Evolutionary conservation across 2,797 vertebrate genomes (phyloP).

Genomic region (Danio choprae): DNA sequence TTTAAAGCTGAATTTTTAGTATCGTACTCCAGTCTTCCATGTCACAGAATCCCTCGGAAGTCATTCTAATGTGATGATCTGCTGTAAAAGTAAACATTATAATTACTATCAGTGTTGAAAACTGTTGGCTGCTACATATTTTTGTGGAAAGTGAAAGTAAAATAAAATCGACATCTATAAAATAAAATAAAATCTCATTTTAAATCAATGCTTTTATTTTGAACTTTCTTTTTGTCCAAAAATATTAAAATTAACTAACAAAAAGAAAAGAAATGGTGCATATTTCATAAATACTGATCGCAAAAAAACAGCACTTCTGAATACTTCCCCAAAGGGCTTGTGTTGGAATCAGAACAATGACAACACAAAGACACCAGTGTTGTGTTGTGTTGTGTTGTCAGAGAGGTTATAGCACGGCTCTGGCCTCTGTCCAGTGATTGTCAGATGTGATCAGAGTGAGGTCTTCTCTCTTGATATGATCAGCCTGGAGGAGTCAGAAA

Average conservation of each 20-base stretch:
- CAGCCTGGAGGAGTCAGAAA: constrained; percentile 55
- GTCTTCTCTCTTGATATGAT: constrained; percentile 57
- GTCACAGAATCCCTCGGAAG: too few species aligned
- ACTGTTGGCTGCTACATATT: neutral
- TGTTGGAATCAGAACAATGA: constrained; percentile 72
- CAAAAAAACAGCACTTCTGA: constrained; percentile 44
- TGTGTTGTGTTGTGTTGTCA: constrained; percentile 54
- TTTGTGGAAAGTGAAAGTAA: neutral
- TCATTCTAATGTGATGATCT: too few species aligned
- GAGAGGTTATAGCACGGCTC: constrained; percentile 57
- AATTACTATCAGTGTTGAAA: too few species aligned
- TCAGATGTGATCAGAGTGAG: constrained; percentile 65
- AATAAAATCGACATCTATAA: too few species aligned
- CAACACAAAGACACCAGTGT: constrained; percentile 61
- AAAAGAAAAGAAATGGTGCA: constrained; percentile 66
- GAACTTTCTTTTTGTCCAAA: neutral
- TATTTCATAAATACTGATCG: constrained; percentile 65
- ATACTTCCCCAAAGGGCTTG: constrained; percentile 62
- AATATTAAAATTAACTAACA: too few species aligned
- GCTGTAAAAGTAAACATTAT: too few species aligned
- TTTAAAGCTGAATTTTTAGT: too few species aligned
- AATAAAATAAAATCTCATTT: too few species aligned
- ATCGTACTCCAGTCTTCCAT: too few species aligned
- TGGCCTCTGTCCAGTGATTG: constrained; percentile 64
- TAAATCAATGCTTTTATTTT: too few species aligned